Evolutionary conservation across 2,113 vertebrate species (phyloP), one percentile per base, ranked within the genome.

Genomic region (Strix aluco): DNA sequence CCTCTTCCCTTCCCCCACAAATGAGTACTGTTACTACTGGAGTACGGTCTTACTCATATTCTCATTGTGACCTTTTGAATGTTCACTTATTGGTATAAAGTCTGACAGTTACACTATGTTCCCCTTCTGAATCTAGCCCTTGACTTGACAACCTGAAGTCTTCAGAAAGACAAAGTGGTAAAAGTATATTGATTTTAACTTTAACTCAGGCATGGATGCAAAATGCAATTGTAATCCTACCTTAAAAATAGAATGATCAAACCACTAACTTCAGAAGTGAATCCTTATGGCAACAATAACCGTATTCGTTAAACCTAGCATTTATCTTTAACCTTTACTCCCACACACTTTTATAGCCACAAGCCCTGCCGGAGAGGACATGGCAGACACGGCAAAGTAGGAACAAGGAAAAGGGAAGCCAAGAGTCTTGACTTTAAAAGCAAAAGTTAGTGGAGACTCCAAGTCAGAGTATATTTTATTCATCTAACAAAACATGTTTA

Each of bases 291-390:
- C 21, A 91, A 90, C 34, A 65, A 57, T 54, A 92, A 84, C 32
- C 9, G 0, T 42, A 70, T 72, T 87, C 63, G 27, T 80, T 89
- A 91, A 95, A 91, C 73, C 29, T 34, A 47, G 54, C 18, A 85
- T 66, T 90, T 95, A 88, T 95, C 92, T 82, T 82, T 86, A 86
- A 95, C 96, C 91, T 94, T 97, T 83, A 95, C 78, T 80, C 96
- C 84, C 75, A 80, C 46, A 58, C 22, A 15, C 11, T 79, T 90
- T 81, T 65, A 91, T 11, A 80, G n/a, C 73, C 66, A 65, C 0
- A 5, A 40, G 40, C 34, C 52, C 36, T 84, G 61, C 36, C 34
- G 79, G 49, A 71, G 59, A 88, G 44, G 25, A 51, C 1, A 10
- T 8, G 65, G 54, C 34, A 61, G 40, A 63, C 55, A 57, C 0